Conservation (phyloP, 2,797 vertebrate genomes). For the Pseudotriccus pelzelni region DNA sequence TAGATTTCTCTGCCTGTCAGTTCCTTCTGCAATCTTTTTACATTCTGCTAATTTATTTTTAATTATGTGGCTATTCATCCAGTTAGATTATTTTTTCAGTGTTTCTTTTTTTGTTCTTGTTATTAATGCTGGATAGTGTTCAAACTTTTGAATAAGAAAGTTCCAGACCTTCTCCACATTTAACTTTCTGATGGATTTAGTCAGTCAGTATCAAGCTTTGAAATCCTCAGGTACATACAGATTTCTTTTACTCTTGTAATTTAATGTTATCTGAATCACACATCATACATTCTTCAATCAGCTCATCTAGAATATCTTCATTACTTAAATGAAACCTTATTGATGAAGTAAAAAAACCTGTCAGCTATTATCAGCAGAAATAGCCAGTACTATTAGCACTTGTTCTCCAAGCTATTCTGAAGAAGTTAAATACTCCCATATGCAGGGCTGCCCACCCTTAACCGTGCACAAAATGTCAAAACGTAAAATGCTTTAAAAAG, state of each 20-base stretch:
- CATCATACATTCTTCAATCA: neutral
- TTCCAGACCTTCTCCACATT: neutral
- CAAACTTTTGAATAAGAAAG: neutral
- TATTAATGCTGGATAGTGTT: neutral
- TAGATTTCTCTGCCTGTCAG: neutral
- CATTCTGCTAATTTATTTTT: neutral
- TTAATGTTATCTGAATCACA: neutral
- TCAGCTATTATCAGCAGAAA: slow-evolving; percentile 23
- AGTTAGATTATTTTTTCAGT: neutral
- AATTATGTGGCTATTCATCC: neutral
- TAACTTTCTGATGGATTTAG: neutral
- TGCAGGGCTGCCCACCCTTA: slow-evolving; percentile 23
- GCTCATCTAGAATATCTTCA: neutral
- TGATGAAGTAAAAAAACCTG: neutral
- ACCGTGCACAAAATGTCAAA: neutral
- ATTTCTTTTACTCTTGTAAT: neutral
- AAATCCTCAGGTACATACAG: neutral
- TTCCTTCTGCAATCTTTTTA: neutral
- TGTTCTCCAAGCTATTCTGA: slow-evolving; percentile 11
- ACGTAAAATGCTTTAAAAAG: neutral
- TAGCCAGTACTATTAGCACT: slow-evolving; percentile 1
- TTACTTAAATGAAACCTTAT: neutral
- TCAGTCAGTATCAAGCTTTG: neutral
- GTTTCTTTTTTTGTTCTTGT: neutral
- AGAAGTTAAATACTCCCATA: slow-evolving; percentile 4